Evolutionary conservation across 2,113 vertebrate species (phyloP).

Genomic region (Poecile atricapillus): DNA sequence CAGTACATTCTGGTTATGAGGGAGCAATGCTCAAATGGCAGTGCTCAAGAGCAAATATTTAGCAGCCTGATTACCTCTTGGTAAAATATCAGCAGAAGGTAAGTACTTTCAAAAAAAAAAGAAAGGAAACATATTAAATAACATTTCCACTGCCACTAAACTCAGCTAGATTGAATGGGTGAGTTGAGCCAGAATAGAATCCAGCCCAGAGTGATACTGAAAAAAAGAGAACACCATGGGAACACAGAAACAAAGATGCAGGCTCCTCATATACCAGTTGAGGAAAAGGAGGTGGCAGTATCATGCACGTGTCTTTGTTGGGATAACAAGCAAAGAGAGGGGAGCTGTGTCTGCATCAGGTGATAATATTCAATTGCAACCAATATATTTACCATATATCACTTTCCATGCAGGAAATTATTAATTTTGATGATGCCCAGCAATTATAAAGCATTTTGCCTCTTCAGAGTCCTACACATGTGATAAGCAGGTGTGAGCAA

Average conservation of each 20-base stretch:
- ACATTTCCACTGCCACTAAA: neutral
- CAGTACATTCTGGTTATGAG: neutral
- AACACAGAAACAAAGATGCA: neutral
- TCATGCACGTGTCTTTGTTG: neutral
- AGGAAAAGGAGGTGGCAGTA: neutral
- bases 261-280: neutral
- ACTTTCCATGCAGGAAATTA: slow-evolving; percentile 29
- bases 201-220: neutral
- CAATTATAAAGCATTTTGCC: slow-evolving; percentile 12
- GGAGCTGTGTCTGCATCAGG: neutral
- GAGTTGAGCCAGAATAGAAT: neutral
- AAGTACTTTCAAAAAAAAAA: neutral
- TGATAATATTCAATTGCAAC: slow-evolving; percentile 54
- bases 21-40: neutral
- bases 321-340: neutral
- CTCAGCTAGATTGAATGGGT: neutral
- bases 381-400: slow-evolving; percentile 28
- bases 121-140: neutral
- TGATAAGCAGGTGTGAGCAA: slow-evolving; percentile 51
- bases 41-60: neutral
- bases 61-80: neutral
- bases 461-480: neutral
- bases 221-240: neutral
- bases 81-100: neutral
- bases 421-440: slow-evolving; percentile 38